Percentiles rank a stretch among this genome's conserved stretches.
Conservation (phyloP, 1,140 invertebrate genomes). For the Macrotrachela quadricornifera region DNA sequence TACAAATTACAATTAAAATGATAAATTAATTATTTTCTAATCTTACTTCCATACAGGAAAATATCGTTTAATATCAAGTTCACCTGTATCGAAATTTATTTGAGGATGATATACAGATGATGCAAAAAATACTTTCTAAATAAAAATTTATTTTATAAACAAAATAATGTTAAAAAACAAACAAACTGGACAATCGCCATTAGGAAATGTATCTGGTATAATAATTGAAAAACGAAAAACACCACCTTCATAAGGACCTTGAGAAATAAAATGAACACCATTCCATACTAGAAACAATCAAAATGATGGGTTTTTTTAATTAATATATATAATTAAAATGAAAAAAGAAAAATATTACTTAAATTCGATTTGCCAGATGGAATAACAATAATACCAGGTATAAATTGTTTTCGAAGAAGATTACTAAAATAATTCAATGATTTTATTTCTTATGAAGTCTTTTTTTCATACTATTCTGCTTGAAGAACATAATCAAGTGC, state of each 20-base stretch:
- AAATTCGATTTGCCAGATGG: too few relatives aligned
- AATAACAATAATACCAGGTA: too few relatives aligned
- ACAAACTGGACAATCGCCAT: slow-evolving; percentile 48
- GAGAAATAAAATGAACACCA: slow-evolving; percentile 68
- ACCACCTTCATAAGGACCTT: slow-evolving; percentile 62
- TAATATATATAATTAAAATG: too few relatives aligned
- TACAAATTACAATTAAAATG: slow-evolving; percentile 10
- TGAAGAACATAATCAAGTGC: too few relatives aligned
- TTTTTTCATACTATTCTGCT: too few relatives aligned
- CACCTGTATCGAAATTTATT: slow-evolving; percentile 50
- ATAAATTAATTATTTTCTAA: slow-evolving; percentile 3
- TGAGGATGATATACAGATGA: slow-evolving; percentile 65
- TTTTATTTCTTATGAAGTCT: too few relatives aligned
- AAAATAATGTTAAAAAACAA: background rate
- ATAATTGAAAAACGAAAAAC: slow-evolving; percentile 64
- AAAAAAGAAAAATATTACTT: too few relatives aligned
- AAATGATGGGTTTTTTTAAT: too few relatives aligned
- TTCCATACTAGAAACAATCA: slow-evolving; percentile 52
- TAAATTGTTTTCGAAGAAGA: too few relatives aligned
- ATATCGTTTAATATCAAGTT: slow-evolving; percentile 47
- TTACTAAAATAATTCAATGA: too few relatives aligned
- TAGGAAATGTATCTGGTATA: slow-evolving; percentile 53
- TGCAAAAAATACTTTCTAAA: slow-evolving; percentile 60
- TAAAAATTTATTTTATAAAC: slow-evolving; percentile 11
- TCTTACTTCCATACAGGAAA: slow-evolving; percentile 54